A percentile compares a stretch with the other conserved stretches of the same genome.
phyloP scores from a whole-genome alignment of 2,888 invertebrate genomes.

The Eurois occulta region DNA sequence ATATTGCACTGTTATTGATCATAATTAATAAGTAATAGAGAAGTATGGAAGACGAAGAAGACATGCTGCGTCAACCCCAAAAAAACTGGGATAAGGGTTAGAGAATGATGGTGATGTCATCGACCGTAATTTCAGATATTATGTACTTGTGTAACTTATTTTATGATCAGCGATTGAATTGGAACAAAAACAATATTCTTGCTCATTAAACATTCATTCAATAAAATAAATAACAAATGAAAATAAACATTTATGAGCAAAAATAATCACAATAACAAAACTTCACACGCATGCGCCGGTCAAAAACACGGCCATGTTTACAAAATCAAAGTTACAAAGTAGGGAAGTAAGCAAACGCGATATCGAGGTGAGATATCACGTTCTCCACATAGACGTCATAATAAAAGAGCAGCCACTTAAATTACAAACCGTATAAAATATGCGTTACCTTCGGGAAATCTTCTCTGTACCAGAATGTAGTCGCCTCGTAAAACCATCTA shows the following conservation, averaged over 20 bases:
- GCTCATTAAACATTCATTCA: background rate
- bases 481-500: constrained; percentile 83
- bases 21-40: too few species aligned
- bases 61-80: too few species aligned
- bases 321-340: constrained; percentile 26
- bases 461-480: constrained; percentile 79
- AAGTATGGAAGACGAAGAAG: too few species aligned
- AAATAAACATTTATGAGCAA: background rate
- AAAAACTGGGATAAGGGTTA: too few species aligned
- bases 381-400: constrained; percentile 71
- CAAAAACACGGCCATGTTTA: background rate
- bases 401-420: constrained; percentile 82
- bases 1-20: background rate
- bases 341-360: constrained; percentile 26
- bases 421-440: constrained; percentile 85
- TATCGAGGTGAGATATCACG: constrained; percentile 63
- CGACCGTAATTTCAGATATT: background rate
- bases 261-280: background rate
- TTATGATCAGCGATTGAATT: background rate
- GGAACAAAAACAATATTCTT: background rate
- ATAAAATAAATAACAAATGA: background rate
- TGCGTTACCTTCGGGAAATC: constrained; percentile 88
- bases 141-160: background rate
- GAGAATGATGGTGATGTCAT: too few species aligned
- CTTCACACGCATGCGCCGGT: constrained; percentile 32